A percentile compares a stretch with the other conserved stretches of the same genome.
These are phyloP conservation scores for Phylloscopus trochilus DNA, from an alignment of 2,113 vertebrate species.

Conservation along the genomic window DNA sequence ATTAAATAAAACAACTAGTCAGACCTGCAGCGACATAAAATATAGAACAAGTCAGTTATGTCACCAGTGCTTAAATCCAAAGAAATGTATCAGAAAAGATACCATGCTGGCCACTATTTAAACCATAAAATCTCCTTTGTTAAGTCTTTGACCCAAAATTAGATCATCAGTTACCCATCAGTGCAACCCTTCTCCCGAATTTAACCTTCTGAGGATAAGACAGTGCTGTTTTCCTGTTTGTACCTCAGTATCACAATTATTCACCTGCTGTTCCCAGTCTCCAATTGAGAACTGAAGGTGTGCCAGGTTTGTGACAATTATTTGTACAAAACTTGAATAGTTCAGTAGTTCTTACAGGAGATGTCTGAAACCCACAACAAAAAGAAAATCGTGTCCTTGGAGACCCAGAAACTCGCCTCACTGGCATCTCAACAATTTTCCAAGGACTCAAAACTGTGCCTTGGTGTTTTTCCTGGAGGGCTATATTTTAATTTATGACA, in stretches of 20 bases:
- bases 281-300: background rate
- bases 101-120: background rate
- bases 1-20: slow-evolving; percentile 29
- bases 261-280: background rate
- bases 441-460: background rate
- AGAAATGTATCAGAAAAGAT: background rate
- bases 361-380: background rate
- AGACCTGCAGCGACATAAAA: background rate
- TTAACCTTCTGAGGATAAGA: background rate
- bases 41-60: background rate
- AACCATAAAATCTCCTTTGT: background rate
- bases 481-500: background rate
- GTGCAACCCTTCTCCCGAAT: background rate
- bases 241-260: background rate
- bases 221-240: background rate
- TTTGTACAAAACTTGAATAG: background rate
- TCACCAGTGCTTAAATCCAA: background rate
- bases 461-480: background rate
- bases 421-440: background rate
- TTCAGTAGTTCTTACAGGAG: background rate
- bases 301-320: background rate
- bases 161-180: background rate
- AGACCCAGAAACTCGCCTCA: background rate
- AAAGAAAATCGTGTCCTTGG: background rate
- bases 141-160: background rate